Evolutionary conservation across 2,888 invertebrate genomes (phyloP).

Genomic region (Danaus chrysippus): DNA sequence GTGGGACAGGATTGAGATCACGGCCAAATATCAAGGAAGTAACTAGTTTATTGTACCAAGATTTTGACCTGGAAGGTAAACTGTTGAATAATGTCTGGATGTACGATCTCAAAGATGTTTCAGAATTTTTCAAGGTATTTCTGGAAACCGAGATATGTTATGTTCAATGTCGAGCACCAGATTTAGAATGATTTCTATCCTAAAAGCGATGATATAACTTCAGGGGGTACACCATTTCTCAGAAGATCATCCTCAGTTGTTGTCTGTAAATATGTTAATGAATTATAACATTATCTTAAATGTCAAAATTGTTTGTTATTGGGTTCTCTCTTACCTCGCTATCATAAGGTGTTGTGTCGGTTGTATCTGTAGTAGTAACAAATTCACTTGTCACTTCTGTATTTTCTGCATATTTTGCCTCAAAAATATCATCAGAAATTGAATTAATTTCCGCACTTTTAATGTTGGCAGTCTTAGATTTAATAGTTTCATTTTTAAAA

Average conservation of each 20-base stretch:
- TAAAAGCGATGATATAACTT: conserved; percentile 45
- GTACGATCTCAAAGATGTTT: conserved; percentile 49
- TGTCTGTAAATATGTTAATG: conserved; percentile 38
- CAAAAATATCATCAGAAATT: neutral
- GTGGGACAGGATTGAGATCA: conserved; percentile 15
- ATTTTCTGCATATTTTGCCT: neutral
- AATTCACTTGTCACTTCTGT: neutral
- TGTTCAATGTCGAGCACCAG: conserved; percentile 32
- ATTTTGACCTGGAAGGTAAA: conserved; percentile 41
- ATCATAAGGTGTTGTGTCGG: neutral
- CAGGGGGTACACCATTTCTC: conserved; percentile 22
- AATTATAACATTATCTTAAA: neutral
- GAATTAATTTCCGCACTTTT: neutral
- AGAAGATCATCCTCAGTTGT: conserved; percentile 30
- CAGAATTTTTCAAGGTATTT: conserved; percentile 44
- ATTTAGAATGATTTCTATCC: conserved; percentile 35
- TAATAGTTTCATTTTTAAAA: neutral
- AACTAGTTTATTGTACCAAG: conserved; percentile 45
- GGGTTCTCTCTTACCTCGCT: neutral
- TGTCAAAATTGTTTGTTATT: neutral
- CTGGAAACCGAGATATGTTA: conserved; percentile 48
- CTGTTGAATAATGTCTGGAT: conserved; percentile 41
- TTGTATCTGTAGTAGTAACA: neutral
- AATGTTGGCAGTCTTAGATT: neutral
- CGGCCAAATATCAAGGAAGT: conserved; percentile 12